These are phyloP conservation scores for Caradrina kadenii DNA, from an alignment of 2,888 invertebrate species.

Conservation along the genomic window DNA sequence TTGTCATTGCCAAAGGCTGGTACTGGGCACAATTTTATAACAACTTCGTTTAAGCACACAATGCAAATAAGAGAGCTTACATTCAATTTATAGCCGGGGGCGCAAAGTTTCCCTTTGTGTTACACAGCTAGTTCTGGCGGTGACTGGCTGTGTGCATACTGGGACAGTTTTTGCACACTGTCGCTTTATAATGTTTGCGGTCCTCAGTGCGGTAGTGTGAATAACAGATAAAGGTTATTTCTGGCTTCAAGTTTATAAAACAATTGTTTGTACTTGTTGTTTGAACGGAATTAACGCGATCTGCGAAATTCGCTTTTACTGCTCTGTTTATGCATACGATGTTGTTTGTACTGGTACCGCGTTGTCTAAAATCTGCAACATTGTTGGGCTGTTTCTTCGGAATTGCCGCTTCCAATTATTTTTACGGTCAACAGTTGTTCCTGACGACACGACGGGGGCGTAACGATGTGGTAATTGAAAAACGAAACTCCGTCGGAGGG, in stretches of 20 bases:
- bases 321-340: slow-evolving; percentile 52
- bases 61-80: slow-evolving; percentile 79
- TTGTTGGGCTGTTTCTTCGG: slow-evolving; percentile 35
- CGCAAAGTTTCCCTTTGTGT: slow-evolving; percentile 74
- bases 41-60: slow-evolving; percentile 66
- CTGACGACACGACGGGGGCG: slow-evolving; percentile 31
- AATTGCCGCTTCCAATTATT: slow-evolving; percentile 54
- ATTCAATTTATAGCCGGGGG: slow-evolving; percentile 77
- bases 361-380: slow-evolving; percentile 47
- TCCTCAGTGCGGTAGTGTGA: slow-evolving; percentile 63
- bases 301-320: slow-evolving; percentile 62
- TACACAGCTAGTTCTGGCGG: slow-evolving; percentile 65
- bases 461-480: slow-evolving; percentile 55
- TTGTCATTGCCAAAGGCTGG: slow-evolving; percentile 38
- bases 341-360: slow-evolving; percentile 40
- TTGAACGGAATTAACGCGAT: slow-evolving; percentile 61
- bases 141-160: slow-evolving; percentile 66
- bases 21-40: slow-evolving; percentile 64
- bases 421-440: slow-evolving; percentile 55
- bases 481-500: slow-evolving; percentile 33
- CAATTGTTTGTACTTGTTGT: slow-evolving; percentile 68
- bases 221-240: slow-evolving; percentile 70
- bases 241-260: slow-evolving; percentile 66
- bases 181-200: slow-evolving; percentile 61
- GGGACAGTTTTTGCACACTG: slow-evolving; percentile 71